Evolutionary conservation across 1,140 invertebrate genomes (phyloP), one percentile per base, ranked within the genome.

Genomic region (Dendroctonus valens): DNA sequence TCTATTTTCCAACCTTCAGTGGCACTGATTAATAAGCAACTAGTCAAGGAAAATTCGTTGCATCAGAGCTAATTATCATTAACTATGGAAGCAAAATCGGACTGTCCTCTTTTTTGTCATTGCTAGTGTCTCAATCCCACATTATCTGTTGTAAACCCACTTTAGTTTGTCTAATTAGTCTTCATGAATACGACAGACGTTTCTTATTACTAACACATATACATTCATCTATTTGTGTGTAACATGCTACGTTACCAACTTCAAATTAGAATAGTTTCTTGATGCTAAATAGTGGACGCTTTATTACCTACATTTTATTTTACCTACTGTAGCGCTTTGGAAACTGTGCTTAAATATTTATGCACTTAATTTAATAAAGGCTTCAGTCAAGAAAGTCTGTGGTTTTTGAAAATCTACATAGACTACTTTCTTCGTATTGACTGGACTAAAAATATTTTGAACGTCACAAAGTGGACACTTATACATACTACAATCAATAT

Each of bases 91-190:
- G 14, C 50, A 55, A 55, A 55, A 55, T 41, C 26, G 12, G 9
- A 26, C 53, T 64, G 53, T 11, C 60, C 61, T 46, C 52, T 64
- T 64, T 55, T 55, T 49, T 50, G 14, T 44, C 7, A 55, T 46
- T 64, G 55, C 42, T 64, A 37, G 53, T 55, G 61, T 64, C 52
- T 64, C 37, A 64, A 64, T 64, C 61, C 61, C 61, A 64, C 61
- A 52, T 64, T 64, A 64, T 44, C 42, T 64, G 61, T 40, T 55
- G 7, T 44, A 55, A 64, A 48, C 53, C 61, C 61, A 64, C 61
- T 57, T 55, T 57, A 64, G 39, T 55, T 64, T 64, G 61, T 64
- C 61, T 64, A 64, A 64, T 64, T 64, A 55, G 61, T 55, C 61
- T 55, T 42, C 53, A 57, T 64, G 53, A 54, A 63, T 63, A 63